Conservation (phyloP, 2,888 invertebrate genomes). For the Cheilosia variabilis region DNA sequence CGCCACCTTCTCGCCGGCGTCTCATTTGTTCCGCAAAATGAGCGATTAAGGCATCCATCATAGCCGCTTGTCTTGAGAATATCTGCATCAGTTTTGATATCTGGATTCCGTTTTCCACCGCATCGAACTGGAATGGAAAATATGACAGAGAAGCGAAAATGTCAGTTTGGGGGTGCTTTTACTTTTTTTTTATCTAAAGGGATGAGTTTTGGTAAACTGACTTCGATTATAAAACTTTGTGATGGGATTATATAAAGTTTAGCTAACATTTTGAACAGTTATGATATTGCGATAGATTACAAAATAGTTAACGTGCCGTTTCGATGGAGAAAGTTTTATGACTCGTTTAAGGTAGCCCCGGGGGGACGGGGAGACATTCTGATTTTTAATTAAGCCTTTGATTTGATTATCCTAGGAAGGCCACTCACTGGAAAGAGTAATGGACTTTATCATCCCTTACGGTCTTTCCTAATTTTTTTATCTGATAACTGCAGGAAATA, state of each 20-base stretch:
- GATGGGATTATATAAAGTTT: neutral
- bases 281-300: neutral
- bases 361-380: no score
- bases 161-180: constrained; percentile 4
- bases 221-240: neutral
- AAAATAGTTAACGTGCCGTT: neutral
- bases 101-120: constrained; percentile 83
- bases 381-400: no score
- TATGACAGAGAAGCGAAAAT: constrained; percentile 14
- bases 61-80: constrained; percentile 89
- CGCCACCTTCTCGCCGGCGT: constrained; percentile 85
- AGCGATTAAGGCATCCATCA: constrained; percentile 94
- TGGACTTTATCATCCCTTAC: no score
- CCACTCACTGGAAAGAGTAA: no score
- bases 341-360: no score
- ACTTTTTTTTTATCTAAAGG: neutral
- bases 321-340: constrained; percentile 16
- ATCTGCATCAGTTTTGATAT: constrained; percentile 84
- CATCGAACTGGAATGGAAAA: constrained; percentile 81
- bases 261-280: neutral
- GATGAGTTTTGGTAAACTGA: neutral
- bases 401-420: no score
- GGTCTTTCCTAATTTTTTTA: no score
- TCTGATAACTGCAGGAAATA: no score
- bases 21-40: constrained; percentile 92